Evolutionary conservation across 2,113 vertebrate genomes (phyloP).

Genomic region (Protobothrops mucrosquamatus): DNA sequence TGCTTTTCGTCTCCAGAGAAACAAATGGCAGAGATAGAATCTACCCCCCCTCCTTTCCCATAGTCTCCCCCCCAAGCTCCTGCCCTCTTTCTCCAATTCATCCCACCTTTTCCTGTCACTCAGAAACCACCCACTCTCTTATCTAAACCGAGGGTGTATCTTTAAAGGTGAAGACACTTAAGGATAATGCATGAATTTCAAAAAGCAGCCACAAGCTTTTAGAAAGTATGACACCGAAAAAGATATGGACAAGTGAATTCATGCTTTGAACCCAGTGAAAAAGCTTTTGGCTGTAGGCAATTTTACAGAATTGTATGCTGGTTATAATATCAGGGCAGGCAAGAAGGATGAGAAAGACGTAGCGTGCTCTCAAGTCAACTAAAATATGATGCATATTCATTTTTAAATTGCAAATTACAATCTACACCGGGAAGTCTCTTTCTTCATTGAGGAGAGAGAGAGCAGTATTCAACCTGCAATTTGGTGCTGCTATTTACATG

Average conservation of each 20-base stretch:
- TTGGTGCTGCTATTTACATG: not conserved
- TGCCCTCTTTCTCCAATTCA: slow-evolving; percentile 47
- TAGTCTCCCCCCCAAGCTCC: slow-evolving; percentile 42
- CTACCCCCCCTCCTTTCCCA: slow-evolving; percentile 4
- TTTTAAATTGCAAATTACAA: not conserved
- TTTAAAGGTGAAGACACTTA: slow-evolving; percentile 30
- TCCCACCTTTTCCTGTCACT: slow-evolving; percentile 53
- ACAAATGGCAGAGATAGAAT: slow-evolving; percentile 10
- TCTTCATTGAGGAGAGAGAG: not conserved
- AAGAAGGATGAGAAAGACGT: not conserved
- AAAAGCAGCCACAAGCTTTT: not conserved
- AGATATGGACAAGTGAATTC: not conserved
- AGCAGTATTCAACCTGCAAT: not conserved
- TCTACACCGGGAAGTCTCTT: not conserved
- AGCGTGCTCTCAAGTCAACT: not conserved
- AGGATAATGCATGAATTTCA: not conserved
- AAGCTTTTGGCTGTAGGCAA: slow-evolving; percentile 7
- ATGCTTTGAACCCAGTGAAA: not conserved
- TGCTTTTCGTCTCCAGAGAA: slow-evolving; percentile 38
- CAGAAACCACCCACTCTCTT: slow-evolving; percentile 45
- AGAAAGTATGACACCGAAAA: not conserved
- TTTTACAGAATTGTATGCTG: not conserved
- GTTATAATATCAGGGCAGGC: not conserved
- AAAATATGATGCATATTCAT: not conserved
- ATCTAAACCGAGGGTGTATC: slow-evolving; percentile 36